phyloP scores from a whole-genome alignment of 2,797 vertebrate genomes.

The Lepidocolaptes lacrymiger region DNA sequence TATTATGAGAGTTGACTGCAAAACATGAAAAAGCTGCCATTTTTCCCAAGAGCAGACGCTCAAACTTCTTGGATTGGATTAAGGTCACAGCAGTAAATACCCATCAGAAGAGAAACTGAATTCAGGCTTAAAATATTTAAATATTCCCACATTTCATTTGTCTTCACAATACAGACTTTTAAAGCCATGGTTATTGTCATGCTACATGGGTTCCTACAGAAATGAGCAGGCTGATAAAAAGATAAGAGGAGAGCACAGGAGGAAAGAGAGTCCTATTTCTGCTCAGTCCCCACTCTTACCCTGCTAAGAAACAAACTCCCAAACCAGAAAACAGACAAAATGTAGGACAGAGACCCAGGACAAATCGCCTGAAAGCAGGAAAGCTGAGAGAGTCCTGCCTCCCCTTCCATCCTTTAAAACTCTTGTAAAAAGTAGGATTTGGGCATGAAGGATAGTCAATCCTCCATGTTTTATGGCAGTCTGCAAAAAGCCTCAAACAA shows the following conservation, averaged over 20 bases:
- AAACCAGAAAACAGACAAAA: not conserved
- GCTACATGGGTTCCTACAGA: not conserved
- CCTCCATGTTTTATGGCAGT: not conserved
- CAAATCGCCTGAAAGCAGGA: not conserved
- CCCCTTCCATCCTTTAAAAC: not conserved
- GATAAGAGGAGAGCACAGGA: not conserved
- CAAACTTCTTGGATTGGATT: not conserved
- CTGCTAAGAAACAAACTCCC: not conserved
- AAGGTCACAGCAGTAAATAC: slow-evolving; percentile 24
- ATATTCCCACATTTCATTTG: not conserved
- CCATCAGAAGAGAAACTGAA: not conserved
- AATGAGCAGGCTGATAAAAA: not conserved
- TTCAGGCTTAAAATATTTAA: not conserved
- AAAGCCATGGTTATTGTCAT: not conserved
- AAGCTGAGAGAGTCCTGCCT: not conserved
- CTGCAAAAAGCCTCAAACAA: not conserved
- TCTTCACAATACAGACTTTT: not conserved
- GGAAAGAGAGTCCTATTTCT: not conserved
- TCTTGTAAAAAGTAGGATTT: not conserved
- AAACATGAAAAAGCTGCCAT: slow-evolving; percentile 18
- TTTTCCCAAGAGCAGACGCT: not conserved
- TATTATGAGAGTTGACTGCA: not conserved
- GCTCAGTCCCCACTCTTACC: not conserved
- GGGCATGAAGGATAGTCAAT: not conserved
- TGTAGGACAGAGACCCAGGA: not conserved